phyloP scores from a whole-genome alignment of 1,140 invertebrate species.

The Bombus sylvicola region DNA sequence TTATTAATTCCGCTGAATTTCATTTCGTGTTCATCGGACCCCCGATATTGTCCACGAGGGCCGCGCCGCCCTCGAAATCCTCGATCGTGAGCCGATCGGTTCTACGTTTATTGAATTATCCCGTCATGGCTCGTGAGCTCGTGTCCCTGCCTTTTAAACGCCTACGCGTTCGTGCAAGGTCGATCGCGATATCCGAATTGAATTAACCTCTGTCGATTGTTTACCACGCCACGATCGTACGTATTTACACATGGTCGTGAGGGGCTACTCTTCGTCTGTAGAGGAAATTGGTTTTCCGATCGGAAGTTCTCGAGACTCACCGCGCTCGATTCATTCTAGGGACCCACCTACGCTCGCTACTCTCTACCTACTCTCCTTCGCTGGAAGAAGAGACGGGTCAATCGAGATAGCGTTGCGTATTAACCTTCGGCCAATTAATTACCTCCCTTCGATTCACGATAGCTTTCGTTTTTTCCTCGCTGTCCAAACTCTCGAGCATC shows the following conservation, averaged over 20 bases:
- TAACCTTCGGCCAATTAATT: constrained; percentile 52
- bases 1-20: constrained; percentile 59
- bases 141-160: not conserved
- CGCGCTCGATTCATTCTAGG: not conserved
- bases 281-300: not conserved
- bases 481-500: not conserved
- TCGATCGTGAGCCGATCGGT: not conserved
- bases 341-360: not conserved
- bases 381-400: constrained; percentile 25
- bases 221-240: not conserved
- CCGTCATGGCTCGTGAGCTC: not conserved
- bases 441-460: constrained; percentile 34
- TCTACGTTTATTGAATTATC: constrained; percentile 36
- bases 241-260: not conserved
- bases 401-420: constrained; percentile 52
- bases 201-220: constrained; percentile 44
- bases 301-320: constrained; percentile 12
- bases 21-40: constrained; percentile 15
- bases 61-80: not conserved
- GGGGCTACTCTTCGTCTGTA: not conserved
- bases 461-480: not conserved
- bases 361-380: no score
- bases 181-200: constrained; percentile 32
- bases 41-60: not conserved
- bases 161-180: constrained; percentile 19